Evolutionary conservation across 2,797 vertebrate species (phyloP), one percentile per base, ranked within the genome.

Genomic region (Poeciliopsis infans): DNA sequence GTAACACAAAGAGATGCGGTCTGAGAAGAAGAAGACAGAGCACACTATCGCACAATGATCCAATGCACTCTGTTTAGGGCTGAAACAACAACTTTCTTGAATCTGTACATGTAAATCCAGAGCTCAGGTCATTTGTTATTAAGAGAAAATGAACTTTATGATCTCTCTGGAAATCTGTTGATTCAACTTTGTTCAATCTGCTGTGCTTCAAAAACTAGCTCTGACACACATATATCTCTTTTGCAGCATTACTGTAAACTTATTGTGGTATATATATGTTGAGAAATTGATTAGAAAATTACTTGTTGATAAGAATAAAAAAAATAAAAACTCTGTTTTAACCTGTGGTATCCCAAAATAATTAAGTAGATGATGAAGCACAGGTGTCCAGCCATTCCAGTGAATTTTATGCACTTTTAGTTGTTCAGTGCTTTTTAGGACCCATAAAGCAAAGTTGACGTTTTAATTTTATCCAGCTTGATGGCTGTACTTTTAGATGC

Each of bases 181-280:
- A 86, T 91, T 89, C 79, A 81, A 85, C 84, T 81, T 72, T 45
- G 16, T 41, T 28, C 85, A 91, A 91, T 92, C 78, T 86, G 83
- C 82, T 90, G 88, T 93, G 85, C 83, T 94, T 91, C 89, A 20
- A 91, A 84, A 84, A 68, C 85, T 83, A 84, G 92, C 91, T 95
- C 89, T 93, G 86, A 86, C 89, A 87, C 61, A 89, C 90, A 90
- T 91, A 90, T 66, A 66, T 85, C 79, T 92, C 76, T 91, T 91
- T 90, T 95, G 91, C 91, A 94, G 95, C 83, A 92, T 96, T 94
- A 94, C 93, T 96, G 93, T 96, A 96, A 96, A 95, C 83, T 92
- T 95, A 93, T 94, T 95, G 94, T 96, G 94, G 90, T 93, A 92
- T 93, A 90, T 93, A 94, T 94, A 93, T 94, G 92, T 92, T 93